phyloP scores from a whole-genome alignment of 2,797 vertebrate genomes.

The Lophius americanus region DNA sequence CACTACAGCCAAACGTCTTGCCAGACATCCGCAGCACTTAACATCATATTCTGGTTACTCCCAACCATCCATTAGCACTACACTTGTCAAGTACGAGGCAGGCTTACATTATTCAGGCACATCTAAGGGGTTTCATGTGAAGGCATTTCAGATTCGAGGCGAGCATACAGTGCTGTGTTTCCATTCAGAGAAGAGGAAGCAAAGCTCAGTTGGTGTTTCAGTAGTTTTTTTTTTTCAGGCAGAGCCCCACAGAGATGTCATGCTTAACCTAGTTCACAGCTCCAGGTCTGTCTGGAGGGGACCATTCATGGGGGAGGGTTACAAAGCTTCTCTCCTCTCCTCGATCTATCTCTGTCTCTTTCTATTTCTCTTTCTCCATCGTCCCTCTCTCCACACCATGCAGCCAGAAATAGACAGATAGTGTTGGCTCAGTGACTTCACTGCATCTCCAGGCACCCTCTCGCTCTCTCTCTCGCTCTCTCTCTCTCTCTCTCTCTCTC shows the following conservation, averaged over 20 bases:
- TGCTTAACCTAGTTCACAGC: conserved; percentile 75
- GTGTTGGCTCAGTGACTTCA: conserved; percentile 62
- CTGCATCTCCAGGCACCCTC: conserved; percentile 61
- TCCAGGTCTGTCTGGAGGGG: conserved; percentile 67
- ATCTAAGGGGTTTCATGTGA: conserved; percentile 39
- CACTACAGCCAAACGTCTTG: conserved; percentile 1
- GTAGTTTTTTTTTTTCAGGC: conserved; percentile 35
- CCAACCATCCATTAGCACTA: conserved; percentile 46
- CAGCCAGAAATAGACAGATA: conserved; percentile 56
- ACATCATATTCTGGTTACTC: conserved; percentile 23
- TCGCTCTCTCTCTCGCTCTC: conserved; percentile 12
- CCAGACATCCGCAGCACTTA: conserved; percentile 39
- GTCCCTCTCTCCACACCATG: conserved; percentile 7
- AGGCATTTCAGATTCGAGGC: conserved; percentile 41
- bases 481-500: too few relatives aligned
- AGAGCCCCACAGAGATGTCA: conserved; percentile 66
- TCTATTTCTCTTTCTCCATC: not conserved
- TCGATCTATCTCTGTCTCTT: conserved; percentile 4
- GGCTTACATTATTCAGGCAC: conserved; percentile 59
- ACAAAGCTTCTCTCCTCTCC: conserved; percentile 33
- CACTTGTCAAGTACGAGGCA: conserved; percentile 34
- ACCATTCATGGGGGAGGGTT: conserved; percentile 64
- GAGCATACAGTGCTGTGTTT: conserved; percentile 31
- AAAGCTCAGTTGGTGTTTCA: conserved; percentile 35
- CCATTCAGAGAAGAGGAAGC: conserved; percentile 40